Evolutionary conservation across 1,140 invertebrate genomes (phyloP).

Genomic region (Drosophila setifemur): DNA sequence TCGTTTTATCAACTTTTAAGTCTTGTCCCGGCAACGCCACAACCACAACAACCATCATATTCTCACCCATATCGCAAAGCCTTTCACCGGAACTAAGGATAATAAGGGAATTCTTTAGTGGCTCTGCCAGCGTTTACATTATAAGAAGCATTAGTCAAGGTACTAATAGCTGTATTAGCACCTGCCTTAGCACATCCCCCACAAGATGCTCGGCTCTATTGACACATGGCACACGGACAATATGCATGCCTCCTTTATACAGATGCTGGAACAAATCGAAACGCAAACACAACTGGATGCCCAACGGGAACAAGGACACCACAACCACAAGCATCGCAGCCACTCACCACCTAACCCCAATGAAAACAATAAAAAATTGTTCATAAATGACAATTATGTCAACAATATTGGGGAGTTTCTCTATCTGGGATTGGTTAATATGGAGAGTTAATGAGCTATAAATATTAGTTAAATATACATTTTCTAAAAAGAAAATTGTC

Average conservation of each 20-base stretch:
- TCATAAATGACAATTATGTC: constrained; percentile 39
- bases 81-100: background rate
- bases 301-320: background rate
- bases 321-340: background rate
- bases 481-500: no score
- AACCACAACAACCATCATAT: background rate
- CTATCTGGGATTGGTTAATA: no score
- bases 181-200: background rate
- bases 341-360: background rate
- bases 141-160: background rate
- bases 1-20: constrained; percentile 58
- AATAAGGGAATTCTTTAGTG: background rate
- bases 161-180: background rate
- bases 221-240: background rate
- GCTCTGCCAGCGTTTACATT: no score
- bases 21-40: constrained; percentile 5
- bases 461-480: no score
- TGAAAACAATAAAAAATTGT: constrained; percentile 51
- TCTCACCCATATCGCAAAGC: background rate
- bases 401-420: background rate
- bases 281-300: background rate
- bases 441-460: no score
- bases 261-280: background rate
- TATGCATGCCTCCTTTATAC: constrained; percentile 23
- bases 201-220: background rate